Evolutionary conservation across 37 sponge, comb jelly and placozoan species (phyloP).

Genomic region (Haliclona indistincta): DNA sequence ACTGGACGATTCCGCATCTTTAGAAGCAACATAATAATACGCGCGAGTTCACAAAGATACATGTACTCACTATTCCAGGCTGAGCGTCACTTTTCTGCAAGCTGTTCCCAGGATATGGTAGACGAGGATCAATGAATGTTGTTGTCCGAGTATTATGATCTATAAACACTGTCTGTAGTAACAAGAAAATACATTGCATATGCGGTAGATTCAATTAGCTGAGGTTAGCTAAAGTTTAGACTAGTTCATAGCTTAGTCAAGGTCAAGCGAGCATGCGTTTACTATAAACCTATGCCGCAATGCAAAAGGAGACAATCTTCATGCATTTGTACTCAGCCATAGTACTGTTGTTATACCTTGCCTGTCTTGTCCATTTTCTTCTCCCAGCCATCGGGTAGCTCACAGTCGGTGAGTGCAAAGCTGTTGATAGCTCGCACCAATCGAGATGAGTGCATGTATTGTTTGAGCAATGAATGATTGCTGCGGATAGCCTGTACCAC

Average conservation of each 20-base stretch:
- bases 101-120: conserved; percentile 72
- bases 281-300: background rate
- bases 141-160: conserved; percentile 66
- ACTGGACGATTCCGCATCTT: conserved; percentile 6
- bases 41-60: background rate
- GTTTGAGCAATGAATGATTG: conserved; percentile 36
- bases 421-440: conserved; percentile 61
- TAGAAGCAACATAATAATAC: background rate
- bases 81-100: conserved; percentile 1
- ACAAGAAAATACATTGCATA: too few species aligned
- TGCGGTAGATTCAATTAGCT: too few species aligned
- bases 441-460: conserved; percentile 40
- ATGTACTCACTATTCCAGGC: conserved; percentile 4
- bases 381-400: conserved; percentile 69
- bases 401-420: conserved; percentile 65
- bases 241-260: background rate
- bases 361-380: conserved; percentile 40
- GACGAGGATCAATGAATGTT: conserved; percentile 81
- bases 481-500: conserved; percentile 64
- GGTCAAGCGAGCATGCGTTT: background rate
- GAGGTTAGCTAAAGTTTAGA: background rate
- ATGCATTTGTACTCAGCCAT: background rate
- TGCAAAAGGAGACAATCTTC: too few species aligned
- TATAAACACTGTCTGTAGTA: conserved; percentile 69
- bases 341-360: background rate